These are phyloP conservation scores for Caenorhabditis drosophilae DNA, from an alignment of 2,888 invertebrate genomes.

Conservation along the genomic window DNA sequence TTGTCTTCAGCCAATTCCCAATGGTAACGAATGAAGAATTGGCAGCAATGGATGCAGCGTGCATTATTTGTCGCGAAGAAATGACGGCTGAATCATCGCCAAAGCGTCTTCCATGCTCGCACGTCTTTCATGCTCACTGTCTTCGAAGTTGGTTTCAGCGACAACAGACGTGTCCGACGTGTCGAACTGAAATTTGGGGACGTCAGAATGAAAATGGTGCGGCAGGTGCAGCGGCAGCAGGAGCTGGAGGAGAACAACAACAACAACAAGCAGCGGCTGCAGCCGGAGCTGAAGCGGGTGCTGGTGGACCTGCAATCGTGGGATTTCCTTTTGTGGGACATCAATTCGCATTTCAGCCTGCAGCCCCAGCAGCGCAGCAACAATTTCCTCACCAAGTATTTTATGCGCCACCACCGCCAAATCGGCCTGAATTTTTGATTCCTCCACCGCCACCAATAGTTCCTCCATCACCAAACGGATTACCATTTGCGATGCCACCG, in stretches of 20 bases:
- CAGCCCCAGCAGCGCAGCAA: conserved; percentile 14
- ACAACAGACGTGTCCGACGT: conserved; percentile 99
- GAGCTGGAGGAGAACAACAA: conserved; percentile 10
- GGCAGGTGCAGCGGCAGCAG: conserved; percentile 10
- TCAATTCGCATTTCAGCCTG: conserved; percentile 46
- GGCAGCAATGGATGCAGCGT: conserved; percentile 76
- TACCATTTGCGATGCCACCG: conserved; percentile 32
- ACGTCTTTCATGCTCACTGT: conserved; percentile 98
- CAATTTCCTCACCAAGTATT: conserved; percentile 52
- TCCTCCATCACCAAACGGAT: conserved; percentile 17
- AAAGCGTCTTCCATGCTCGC: conserved; percentile 97
- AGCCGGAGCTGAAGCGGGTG: conserved; percentile 25
- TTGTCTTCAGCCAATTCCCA: conserved; percentile 61
- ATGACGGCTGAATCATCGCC: conserved; percentile 77
- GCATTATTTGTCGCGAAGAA: conserved; percentile 94
- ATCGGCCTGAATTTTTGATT: conserved; percentile 24
- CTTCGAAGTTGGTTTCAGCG: conserved; percentile 98
- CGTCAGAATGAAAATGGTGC: conserved; percentile 10
- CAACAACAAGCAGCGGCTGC: conserved; percentile 2
- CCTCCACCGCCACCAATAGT: conserved; percentile 14
- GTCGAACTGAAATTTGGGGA: conserved; percentile 71
- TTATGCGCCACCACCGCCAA: conserved; percentile 26
- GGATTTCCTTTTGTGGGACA: conserved; percentile 53
- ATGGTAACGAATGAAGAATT: conserved; percentile 61
- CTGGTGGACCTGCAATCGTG: conserved; percentile 11